A percentile compares a stretch with the other conserved stretches of the same genome.
Evolutionary conservation across 2,888 invertebrate genomes (phyloP).

Genomic region (Ophraella communa): DNA sequence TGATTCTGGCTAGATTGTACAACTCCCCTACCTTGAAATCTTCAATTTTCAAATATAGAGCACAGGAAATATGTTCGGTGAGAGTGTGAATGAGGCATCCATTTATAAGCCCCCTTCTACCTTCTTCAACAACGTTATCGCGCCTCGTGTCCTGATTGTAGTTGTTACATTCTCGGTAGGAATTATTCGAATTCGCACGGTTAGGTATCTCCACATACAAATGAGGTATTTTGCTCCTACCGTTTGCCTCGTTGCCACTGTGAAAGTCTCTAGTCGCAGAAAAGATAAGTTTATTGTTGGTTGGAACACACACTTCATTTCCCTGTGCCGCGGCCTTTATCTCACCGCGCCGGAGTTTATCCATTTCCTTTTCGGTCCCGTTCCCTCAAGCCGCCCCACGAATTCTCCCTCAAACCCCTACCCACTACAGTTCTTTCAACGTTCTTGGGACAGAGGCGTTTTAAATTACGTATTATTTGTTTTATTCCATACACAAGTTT

Average conservation of each 20-base stretch:
- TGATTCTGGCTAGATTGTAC: neutral
- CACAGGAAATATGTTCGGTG: slow-evolving; percentile 21
- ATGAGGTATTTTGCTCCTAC: slow-evolving; percentile 58
- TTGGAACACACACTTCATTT: slow-evolving; percentile 59
- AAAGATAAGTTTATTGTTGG: slow-evolving; percentile 60
- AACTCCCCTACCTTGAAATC: slow-evolving; percentile 1
- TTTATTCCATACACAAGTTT: neutral
- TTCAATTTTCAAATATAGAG: slow-evolving; percentile 23
- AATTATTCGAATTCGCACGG: slow-evolving; percentile 55
- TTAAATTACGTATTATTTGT: neutral
- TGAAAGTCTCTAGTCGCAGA: slow-evolving; percentile 57
- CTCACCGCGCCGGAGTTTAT: slow-evolving; percentile 58
- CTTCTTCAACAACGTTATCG: slow-evolving; percentile 13
- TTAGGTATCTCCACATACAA: slow-evolving; percentile 58
- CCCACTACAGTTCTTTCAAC: slow-evolving; percentile 2
- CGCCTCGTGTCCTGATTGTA: slow-evolving; percentile 16
- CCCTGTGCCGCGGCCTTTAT: slow-evolving; percentile 57
- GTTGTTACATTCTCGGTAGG: slow-evolving; percentile 26
- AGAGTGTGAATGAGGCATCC: slow-evolving; percentile 24
- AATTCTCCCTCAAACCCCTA: slow-evolving; percentile 27
- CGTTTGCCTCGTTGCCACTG: slow-evolving; percentile 31
- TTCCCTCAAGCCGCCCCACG: slow-evolving; percentile 41
- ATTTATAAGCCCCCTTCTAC: slow-evolving; percentile 15
- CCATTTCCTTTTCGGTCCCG: slow-evolving; percentile 55
- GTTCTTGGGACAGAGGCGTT: slow-evolving; percentile 6